Base-by-base conservation (phyloP, 2,797 vertebrate species). In the Tarsius wallacei region DNA sequence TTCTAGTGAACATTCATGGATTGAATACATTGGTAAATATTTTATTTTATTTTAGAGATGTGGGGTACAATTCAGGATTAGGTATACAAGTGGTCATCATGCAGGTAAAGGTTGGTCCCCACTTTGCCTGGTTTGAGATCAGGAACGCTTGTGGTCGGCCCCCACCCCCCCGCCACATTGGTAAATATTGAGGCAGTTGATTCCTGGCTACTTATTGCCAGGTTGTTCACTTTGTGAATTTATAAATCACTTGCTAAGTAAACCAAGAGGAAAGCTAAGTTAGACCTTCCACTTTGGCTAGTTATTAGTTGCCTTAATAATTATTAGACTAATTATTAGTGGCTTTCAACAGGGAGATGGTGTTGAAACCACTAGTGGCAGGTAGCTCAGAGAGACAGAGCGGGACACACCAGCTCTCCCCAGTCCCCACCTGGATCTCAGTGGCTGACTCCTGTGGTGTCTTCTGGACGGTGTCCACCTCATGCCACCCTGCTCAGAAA, bases 341-440 rank as follows among this genome's bases (percentile, higher is more conserved):
- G 96, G 55, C 68, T 33, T 68, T 73, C 53, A 78, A 53, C 10
- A 51, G 76, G 71, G 36, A 51, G 66, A 24, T 31, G 61, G 28
- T 22, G 33, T 28, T 71, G 49, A 77, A 71, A 70, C 53, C 22
- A 31, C 19, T 0, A 19, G 14, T 1, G 17, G 36, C 7, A 6
- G 1, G 5, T 15, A 76, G 42, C 33, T 36, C 33, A 19, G 8
- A 24, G 63, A 33, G 80, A n/a, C 33, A 33, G 74, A 26, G 2
- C 0, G 1, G 55, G 71, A 47, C 3, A 19, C 3, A 6, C 22
- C 73, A 17, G 9, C 19, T 71, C 1, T 28, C 47, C 2, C 11
- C 2, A 1, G 33, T 2, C 4, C 33, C n/a, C 47, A 33, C 13
- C 0, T 22, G 14, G n/a, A 15, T 49, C 57, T 31, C 59, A 66